A percentile compares a stretch with the other conserved stretches of the same genome.
Conservation (phyloP, 2,888 invertebrate genomes). For the Limnephilus rhombicus region DNA sequence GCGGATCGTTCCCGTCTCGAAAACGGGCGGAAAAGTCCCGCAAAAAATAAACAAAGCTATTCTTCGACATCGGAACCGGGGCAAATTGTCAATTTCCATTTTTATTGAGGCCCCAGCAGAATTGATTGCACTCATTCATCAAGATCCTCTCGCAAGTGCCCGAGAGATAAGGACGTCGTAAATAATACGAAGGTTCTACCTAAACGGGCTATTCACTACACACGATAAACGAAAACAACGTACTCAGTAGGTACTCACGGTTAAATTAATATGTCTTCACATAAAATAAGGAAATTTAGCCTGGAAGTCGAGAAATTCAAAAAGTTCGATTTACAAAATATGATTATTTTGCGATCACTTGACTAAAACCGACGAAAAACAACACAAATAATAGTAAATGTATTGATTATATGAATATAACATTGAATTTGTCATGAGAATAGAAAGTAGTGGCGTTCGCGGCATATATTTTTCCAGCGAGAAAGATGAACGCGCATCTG, state of each 20-base stretch:
- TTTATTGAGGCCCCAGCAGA: constrained; percentile 61
- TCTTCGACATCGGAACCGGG: constrained; percentile 51
- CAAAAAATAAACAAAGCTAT: constrained; percentile 57
- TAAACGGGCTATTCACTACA: constrained; percentile 59
- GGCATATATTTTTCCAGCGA: too few species aligned
- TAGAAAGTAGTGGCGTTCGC: too few species aligned
- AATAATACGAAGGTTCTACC: constrained; percentile 58
- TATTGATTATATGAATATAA: too few species aligned
- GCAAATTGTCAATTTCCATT: constrained; percentile 63
- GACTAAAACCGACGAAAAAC: too few species aligned
- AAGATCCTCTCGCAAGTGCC: constrained; percentile 52
- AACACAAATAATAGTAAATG: too few species aligned
- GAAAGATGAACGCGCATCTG: too few species aligned
- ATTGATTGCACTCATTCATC: constrained; percentile 61
- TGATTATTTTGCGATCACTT: too few species aligned
- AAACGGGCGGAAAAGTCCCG: constrained; percentile 35
- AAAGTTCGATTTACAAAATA: too few species aligned
- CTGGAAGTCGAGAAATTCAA: too few species aligned
- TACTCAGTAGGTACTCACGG: neutral
- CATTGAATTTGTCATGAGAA: too few species aligned
- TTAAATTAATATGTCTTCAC: neutral
- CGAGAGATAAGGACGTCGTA: constrained; percentile 57
- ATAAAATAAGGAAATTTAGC: neutral
- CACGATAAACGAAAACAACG: constrained; percentile 34
- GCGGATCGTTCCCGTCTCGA: constrained; percentile 43